Conservation (phyloP, 2,888 invertebrate genomes). For the Drosophila percnosoma region DNA sequence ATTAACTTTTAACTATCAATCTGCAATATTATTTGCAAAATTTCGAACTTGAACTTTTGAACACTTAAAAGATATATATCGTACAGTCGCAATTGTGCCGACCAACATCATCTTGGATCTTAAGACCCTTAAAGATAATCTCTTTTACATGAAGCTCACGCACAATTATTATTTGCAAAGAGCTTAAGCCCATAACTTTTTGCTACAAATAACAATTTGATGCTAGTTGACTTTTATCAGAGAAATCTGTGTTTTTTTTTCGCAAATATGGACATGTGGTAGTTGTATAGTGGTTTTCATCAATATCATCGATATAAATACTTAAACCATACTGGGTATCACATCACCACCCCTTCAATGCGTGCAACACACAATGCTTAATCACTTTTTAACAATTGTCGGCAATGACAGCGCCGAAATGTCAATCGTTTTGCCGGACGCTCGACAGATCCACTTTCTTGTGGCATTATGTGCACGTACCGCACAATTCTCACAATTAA, state of each 20-base stretch:
- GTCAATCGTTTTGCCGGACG: constrained; percentile 55
- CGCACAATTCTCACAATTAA: constrained; percentile 78
- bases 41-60: too few relatives aligned
- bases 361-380: constrained; percentile 31
- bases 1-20: too few relatives aligned
- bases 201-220: too few relatives aligned
- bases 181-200: too few relatives aligned
- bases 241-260: neutral
- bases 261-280: neutral
- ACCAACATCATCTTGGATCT: too few relatives aligned
- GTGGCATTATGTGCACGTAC: constrained; percentile 49
- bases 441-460: constrained; percentile 65
- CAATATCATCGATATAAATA: constrained; percentile 15
- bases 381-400: constrained; percentile 70
- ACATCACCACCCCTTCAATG: neutral
- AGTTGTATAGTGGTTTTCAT: neutral
- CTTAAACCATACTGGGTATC: constrained; percentile 20
- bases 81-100: too few relatives aligned
- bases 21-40: too few relatives aligned
- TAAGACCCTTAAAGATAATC: too few relatives aligned
- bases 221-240: neutral
- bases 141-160: too few relatives aligned
- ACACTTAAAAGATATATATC: too few relatives aligned
- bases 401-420: constrained; percentile 71
- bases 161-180: too few relatives aligned